Conservation (phyloP, 2,113 vertebrate genomes). For the Eclectus roratus region DNA sequence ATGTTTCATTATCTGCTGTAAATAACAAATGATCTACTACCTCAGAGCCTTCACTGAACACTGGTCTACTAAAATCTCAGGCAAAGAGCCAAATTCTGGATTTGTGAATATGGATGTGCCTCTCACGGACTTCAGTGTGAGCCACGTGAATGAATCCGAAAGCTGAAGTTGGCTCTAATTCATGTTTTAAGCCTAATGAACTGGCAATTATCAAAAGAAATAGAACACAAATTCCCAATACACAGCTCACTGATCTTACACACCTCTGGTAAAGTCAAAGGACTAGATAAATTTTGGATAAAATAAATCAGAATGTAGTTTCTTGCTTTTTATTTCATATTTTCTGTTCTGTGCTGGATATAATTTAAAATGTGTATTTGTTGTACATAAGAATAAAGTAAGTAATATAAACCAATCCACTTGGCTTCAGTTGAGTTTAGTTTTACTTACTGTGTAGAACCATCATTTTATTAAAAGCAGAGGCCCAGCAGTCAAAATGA, state of each 20-base stretch:
- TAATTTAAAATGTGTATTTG: background rate
- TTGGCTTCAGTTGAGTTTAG: background rate
- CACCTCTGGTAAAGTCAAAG: background rate
- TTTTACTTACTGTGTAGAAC: background rate
- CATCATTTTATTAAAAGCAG: background rate
- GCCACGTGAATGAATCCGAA: conserved; percentile 15
- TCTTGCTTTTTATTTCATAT: background rate
- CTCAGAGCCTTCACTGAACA: background rate
- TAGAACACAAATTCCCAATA: background rate
- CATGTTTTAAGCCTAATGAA: conserved; percentile 42
- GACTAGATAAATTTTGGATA: background rate
- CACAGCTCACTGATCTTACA: background rate
- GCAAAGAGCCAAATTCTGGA: conserved; percentile 18
- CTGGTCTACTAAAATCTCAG: background rate
- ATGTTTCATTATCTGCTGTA: conserved; percentile 20
- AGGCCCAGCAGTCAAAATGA: background rate
- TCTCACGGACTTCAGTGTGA: conserved; percentile 7
- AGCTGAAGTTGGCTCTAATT: conserved; percentile 10
- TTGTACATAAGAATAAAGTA: background rate
- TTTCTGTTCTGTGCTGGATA: background rate
- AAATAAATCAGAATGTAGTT: background rate
- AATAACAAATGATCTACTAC: conserved; percentile 50
- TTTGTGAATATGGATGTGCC: conserved; percentile 33
- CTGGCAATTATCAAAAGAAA: conserved; percentile 31
- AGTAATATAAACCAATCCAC: background rate